These are phyloP conservation scores for Magallana ariakensis DNA, from an alignment of 1,140 invertebrate species.

Conservation along the genomic window DNA sequence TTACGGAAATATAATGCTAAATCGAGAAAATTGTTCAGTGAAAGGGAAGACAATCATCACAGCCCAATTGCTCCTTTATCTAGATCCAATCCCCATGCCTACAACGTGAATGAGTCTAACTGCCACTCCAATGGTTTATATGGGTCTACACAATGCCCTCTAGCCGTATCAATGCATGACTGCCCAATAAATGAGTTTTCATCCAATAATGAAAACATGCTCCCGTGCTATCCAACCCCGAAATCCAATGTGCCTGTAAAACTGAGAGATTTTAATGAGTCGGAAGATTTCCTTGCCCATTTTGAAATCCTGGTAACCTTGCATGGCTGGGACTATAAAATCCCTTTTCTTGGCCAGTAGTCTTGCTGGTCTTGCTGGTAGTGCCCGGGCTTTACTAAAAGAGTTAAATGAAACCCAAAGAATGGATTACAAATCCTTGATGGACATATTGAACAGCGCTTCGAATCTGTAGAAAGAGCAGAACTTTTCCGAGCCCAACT, in stretches of 20 bases:
- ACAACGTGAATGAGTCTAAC: not conserved
- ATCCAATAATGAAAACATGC: not conserved
- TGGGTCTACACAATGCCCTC: not conserved
- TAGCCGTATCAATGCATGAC: not conserved
- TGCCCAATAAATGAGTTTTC: not conserved
- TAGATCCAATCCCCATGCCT: not conserved
- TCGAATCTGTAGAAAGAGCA: slow-evolving; percentile 31
- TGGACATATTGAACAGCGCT: slow-evolving; percentile 38
- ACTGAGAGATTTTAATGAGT: not conserved
- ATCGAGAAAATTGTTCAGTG: not conserved
- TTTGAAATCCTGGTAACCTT: slow-evolving; percentile 44
- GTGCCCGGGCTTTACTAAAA: slow-evolving; percentile 27
- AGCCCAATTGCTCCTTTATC: not conserved
- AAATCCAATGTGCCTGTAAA: not conserved
- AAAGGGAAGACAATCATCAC: not conserved
- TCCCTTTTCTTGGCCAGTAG: slow-evolving; percentile 44
- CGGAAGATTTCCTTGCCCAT: slow-evolving; percentile 19
- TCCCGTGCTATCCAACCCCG: not conserved
- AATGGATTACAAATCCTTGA: slow-evolving; percentile 17
- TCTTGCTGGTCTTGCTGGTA: slow-evolving; percentile 9
- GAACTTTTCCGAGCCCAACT: slow-evolving; percentile 42
- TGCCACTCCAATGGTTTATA: not conserved
- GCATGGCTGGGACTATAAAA: slow-evolving; percentile 37
- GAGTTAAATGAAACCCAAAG: slow-evolving; percentile 33
- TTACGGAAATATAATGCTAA: not conserved